Evolutionary conservation across 2,113 vertebrate genomes (phyloP).

Genomic region (Ceyx melanurus): DNA sequence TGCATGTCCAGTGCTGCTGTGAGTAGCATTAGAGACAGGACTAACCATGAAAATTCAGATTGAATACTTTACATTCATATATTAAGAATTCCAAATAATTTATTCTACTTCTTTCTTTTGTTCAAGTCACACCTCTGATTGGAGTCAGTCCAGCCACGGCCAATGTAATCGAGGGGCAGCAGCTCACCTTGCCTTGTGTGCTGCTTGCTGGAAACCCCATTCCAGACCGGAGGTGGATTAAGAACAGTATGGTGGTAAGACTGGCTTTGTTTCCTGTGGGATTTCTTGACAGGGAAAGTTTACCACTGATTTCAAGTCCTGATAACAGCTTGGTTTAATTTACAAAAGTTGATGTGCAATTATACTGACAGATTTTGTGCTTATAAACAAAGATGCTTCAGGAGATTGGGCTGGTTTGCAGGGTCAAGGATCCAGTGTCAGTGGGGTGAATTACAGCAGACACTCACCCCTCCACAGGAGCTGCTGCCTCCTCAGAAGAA

Average conservation of each 20-base stretch:
- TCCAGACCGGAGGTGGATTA: constrained; percentile 92
- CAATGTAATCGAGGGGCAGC: constrained; percentile 90
- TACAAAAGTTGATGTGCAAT: not conserved
- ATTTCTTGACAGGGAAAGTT: not conserved
- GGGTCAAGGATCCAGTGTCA: not conserved
- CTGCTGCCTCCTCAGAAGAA: not conserved
- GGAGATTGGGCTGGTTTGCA: not conserved
- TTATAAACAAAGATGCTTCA: not conserved
- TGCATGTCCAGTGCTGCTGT: not conserved
- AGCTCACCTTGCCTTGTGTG: constrained; percentile 89
- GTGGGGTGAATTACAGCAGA: not conserved
- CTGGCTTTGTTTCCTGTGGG: not conserved
- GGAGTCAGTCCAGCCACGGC: constrained; percentile 84
- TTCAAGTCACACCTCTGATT: constrained; percentile 86
- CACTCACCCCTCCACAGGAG: not conserved
- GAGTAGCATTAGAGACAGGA: not conserved
- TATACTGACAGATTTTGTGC: not conserved
- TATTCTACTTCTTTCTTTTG: not conserved
- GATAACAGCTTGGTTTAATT: not conserved
- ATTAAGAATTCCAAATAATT: not conserved
- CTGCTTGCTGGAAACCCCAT: constrained; percentile 93
- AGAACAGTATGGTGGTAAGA: constrained; percentile 86
- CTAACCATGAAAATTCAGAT: not conserved
- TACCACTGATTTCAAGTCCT: not conserved
- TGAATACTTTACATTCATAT: not conserved